Evolutionary conservation across 2,113 vertebrate species (phyloP), one percentile per base, ranked within the genome.

Genomic region (Felis catus): DNA sequence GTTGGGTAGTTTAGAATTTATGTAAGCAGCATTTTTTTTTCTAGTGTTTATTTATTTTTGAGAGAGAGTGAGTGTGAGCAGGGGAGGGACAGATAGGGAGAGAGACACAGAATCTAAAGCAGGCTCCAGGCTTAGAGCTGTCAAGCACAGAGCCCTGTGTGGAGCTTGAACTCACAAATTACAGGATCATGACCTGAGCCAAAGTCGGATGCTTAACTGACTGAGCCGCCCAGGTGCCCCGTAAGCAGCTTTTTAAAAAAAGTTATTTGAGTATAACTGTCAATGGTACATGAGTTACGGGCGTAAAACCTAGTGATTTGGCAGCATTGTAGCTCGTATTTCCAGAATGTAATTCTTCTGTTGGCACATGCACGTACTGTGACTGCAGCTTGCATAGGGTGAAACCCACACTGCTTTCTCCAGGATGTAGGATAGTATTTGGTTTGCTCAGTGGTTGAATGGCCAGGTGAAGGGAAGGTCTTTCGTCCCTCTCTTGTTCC

Each of bases 1-100:
- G 10, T 14, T 91, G 94, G 76, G 82, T 91, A 63, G 63, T 41
- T 79, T 86, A 68, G 73, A 51, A 66, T 93, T 85, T 94, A 58
- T 29, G 31, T 83, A 84, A 81, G 78, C 33, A 78, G 63, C 14
- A 48, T 78, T 78, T 71, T 45, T 45, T 45, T 45, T 45, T 9
- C 45, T 45, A 45, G 9, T 9, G 7, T 45, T 45, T 45, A 9
- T 45, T 45, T 45, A 9, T 45, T 45, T 45, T 45, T 45, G 45
- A 45, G 45, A 45, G 45, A 45, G 45, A 45, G 45, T 45, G 45
- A 45, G 8, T 45, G 45, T 45, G 45, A 45, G 45, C 45, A 45
- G 45, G 45, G 8, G 8, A 45, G 45, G 45, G 45, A 45, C 45
- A 45, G 45, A 45, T 45, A 45, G 45, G 45, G 45, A 45, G 45